Conservation (phyloP, 2,797 vertebrate genomes). For the Spondyliosoma cantharus region DNA sequence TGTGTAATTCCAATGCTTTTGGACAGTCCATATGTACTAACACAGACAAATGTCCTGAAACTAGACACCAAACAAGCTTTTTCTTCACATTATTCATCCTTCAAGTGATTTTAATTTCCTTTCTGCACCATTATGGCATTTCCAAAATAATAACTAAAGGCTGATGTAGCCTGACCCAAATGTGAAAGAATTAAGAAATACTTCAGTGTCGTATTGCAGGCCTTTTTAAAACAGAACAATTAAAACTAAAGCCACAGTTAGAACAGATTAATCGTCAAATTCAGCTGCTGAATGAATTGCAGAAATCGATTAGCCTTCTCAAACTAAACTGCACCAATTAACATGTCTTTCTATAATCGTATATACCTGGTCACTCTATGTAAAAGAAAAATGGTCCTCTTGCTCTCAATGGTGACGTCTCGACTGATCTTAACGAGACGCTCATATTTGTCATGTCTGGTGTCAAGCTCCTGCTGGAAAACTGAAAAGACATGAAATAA, state of each 20-base stretch:
- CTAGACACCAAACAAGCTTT: neutral
- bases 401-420: conserved; percentile 98
- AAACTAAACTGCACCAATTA: neutral
- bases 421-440: conserved; percentile 96
- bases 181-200: neutral
- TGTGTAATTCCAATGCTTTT: neutral
- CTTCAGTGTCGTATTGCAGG: neutral
- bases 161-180: neutral
- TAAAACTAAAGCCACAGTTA: neutral
- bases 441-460: conserved; percentile 95
- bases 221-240: neutral
- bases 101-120: neutral
- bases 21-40: neutral
- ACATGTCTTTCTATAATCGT: neutral
- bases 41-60: neutral
- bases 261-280: neutral
- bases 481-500: conserved; percentile 73
- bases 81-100: neutral
- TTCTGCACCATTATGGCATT: neutral
- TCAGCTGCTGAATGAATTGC: neutral
- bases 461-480: conserved; percentile 96
- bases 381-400: conserved; percentile 95
- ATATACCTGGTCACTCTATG: conserved; percentile 94
- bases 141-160: neutral
- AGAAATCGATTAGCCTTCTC: neutral